Conservation (phyloP, 2,797 vertebrate species). For the Liasis olivaceus region DNA sequence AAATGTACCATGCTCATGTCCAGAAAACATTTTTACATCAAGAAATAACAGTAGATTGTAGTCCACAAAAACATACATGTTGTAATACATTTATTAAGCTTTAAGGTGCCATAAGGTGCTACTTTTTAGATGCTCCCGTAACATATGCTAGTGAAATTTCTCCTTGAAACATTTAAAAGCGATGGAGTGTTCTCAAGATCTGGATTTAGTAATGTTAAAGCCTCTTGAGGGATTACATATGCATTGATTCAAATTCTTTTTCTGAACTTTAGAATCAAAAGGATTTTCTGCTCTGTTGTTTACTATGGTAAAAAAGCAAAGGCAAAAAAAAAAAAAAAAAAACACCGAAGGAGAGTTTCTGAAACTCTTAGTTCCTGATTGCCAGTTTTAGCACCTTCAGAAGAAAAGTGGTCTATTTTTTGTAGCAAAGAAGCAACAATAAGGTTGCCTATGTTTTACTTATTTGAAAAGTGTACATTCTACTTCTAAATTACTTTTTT, state of each 20-base stretch:
- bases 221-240: background rate
- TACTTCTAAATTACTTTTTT: background rate
- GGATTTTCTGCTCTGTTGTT: background rate
- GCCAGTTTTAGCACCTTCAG: background rate
- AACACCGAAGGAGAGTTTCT: background rate
- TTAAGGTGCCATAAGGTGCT: background rate
- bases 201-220: background rate
- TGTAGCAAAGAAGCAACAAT: background rate
- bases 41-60: background rate
- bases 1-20: background rate
- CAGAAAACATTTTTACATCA: background rate
- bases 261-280: conserved; percentile 18
- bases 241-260: background rate
- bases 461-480: background rate
- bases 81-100: background rate
- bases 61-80: background rate
- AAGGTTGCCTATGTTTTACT: background rate
- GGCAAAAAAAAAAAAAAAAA: background rate
- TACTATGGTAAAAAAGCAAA: background rate
- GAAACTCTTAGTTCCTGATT: background rate
- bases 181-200: background rate
- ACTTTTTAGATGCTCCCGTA: background rate
- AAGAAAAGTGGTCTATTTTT: background rate
- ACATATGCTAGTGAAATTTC: background rate
- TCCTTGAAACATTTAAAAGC: background rate